Conservation (phyloP, 2,113 vertebrate species). For the rabbit (Oryctolagus cuniculus) region mOryCun1.1 NC_091432.1:235066001-235066500, state of each 20-base stretch:
- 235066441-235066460: not conserved
- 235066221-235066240: constrained; percentile 64
- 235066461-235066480: no score
- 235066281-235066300: not conserved
- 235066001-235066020: no score
- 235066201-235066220: constrained; percentile 83
- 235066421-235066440: constrained; percentile 34
- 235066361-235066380: constrained; percentile 20
- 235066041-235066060: not conserved
- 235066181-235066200: constrained; percentile 86
- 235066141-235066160: constrained; percentile 90
- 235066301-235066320: not conserved
- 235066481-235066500: not conserved
- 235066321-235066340: constrained; percentile 42
- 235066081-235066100: constrained; percentile 86
- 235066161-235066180: constrained; percentile 89
- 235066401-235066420: constrained; percentile 87
- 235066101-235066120: constrained; percentile 90
- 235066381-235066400: constrained; percentile 62
- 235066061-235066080: not conserved
- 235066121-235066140: constrained; percentile 89
- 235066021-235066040: accelerated
- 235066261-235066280: not conserved
- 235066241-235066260: constrained; percentile 75
- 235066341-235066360: constrained; percentile 24